phyloP scores from a whole-genome alignment of 2,797 vertebrate species.

The Garrulus glandarius region DNA sequence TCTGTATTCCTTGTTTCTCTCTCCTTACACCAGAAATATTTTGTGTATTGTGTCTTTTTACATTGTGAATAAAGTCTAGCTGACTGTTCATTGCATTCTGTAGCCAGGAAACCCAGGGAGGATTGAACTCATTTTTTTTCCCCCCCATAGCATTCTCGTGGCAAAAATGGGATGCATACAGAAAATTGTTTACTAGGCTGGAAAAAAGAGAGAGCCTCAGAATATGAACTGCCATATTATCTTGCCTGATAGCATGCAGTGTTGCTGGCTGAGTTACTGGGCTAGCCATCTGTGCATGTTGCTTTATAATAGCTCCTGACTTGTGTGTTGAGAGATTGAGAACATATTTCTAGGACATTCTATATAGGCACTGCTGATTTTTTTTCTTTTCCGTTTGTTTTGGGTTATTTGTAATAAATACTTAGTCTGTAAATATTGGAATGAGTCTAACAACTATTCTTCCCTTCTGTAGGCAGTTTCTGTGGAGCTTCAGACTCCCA shows the following conservation, averaged over 20 bases:
- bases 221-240: slow-evolving; percentile 41
- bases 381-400: neutral
- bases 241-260: slow-evolving; percentile 62
- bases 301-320: slow-evolving; percentile 48
- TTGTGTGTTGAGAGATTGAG: slow-evolving; percentile 31
- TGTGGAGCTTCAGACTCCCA: slow-evolving; percentile 96
- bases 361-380: neutral
- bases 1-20: neutral
- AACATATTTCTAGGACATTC: slow-evolving; percentile 15
- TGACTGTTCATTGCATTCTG: slow-evolving; percentile 4
- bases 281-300: slow-evolving; percentile 62
- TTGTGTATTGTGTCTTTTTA: neutral
- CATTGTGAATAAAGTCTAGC: neutral
- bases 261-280: slow-evolving; percentile 62
- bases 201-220: slow-evolving; percentile 14
- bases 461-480: slow-evolving; percentile 86
- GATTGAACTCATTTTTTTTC: neutral
- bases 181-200: slow-evolving; percentile 42
- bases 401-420: neutral
- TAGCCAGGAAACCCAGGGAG: neutral
- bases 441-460: neutral
- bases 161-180: slow-evolving; percentile 68
- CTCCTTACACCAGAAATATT: neutral
- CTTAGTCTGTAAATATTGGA: neutral
- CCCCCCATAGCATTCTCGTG: neutral